A percentile compares a stretch with the other conserved stretches of the same genome.
Conservation (phyloP, 2,113 vertebrate species). For the Lontra canadensis region DNA sequence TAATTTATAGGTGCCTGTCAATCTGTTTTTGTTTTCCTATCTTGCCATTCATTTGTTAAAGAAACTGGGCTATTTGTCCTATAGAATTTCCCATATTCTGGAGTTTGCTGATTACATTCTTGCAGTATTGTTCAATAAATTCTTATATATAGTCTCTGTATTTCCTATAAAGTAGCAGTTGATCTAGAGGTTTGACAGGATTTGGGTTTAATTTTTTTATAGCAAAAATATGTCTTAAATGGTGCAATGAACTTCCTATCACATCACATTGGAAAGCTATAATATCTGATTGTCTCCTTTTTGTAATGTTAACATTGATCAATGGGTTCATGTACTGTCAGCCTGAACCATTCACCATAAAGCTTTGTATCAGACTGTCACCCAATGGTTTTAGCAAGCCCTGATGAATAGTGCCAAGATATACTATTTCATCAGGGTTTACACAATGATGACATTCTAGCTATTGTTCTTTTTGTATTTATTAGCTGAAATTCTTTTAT, state of each 20-base stretch:
- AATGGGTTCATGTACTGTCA: background rate
- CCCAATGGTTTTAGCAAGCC: background rate
- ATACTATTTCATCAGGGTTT: background rate
- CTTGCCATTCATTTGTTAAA: background rate
- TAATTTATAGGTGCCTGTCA: background rate
- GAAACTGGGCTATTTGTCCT: background rate
- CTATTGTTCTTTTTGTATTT: background rate
- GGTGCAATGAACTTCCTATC: background rate
- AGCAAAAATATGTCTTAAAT: background rate
- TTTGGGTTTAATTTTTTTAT: background rate
- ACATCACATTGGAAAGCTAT: background rate
- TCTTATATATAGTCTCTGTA: background rate
- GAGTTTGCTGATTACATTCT: background rate
- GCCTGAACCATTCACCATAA: background rate
- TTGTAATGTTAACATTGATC: background rate
- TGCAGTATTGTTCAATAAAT: background rate
- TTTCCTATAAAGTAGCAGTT: background rate
- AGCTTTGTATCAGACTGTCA: background rate
- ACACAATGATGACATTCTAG: background rate
- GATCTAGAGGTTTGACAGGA: background rate
- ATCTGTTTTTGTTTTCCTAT: background rate
- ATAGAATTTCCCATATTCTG: background rate
- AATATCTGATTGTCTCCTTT: background rate
- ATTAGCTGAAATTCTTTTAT: background rate
- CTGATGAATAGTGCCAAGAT: background rate